Percentiles rank a stretch among this genome's conserved stretches.
Evolutionary conservation across 2,888 invertebrate genomes (phyloP).

Genomic region (Cantharis rufa): DNA sequence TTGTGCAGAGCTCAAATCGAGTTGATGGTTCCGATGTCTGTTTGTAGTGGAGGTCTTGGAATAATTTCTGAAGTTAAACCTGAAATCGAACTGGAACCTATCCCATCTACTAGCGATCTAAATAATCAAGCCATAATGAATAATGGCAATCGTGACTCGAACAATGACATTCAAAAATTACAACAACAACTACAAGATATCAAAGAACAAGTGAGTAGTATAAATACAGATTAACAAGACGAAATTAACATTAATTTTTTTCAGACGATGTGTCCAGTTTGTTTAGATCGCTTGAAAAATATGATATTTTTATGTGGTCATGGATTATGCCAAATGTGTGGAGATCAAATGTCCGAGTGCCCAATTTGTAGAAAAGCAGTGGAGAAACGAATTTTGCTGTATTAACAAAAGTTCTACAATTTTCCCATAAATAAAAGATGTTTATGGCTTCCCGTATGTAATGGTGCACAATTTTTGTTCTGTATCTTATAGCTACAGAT

Average conservation of each 20-base stretch:
- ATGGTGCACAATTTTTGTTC: neutral
- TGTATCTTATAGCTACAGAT: neutral
- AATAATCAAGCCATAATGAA: constrained; percentile 60
- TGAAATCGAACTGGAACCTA: constrained; percentile 56
- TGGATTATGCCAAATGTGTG: constrained; percentile 98
- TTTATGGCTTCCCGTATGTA: neutral
- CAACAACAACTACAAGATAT: constrained; percentile 96
- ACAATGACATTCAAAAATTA: constrained; percentile 84
- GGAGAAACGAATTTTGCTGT: constrained; percentile 92
- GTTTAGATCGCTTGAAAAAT: constrained; percentile 95
- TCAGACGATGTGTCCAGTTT: constrained; percentile 98
- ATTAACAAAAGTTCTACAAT: constrained; percentile 55
- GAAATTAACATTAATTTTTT: constrained; percentile 43
- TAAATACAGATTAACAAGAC: neutral
- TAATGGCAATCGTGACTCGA: constrained; percentile 70
- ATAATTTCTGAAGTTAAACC: constrained; percentile 59
- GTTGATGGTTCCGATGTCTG: constrained; percentile 62
- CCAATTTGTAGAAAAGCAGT: constrained; percentile 97
- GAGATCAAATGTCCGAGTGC: constrained; percentile 96
- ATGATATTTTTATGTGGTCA: constrained; percentile 99
- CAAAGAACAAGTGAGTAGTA: constrained; percentile 83
- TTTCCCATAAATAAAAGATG: neutral
- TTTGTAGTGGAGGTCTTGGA: constrained; percentile 53
- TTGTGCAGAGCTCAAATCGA: constrained; percentile 89
- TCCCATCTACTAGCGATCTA: constrained; percentile 54